These are phyloP conservation scores for Smutsia gigantea DNA, from an alignment of 2,797 vertebrate genomes.

Conservation along the genomic window DNA sequence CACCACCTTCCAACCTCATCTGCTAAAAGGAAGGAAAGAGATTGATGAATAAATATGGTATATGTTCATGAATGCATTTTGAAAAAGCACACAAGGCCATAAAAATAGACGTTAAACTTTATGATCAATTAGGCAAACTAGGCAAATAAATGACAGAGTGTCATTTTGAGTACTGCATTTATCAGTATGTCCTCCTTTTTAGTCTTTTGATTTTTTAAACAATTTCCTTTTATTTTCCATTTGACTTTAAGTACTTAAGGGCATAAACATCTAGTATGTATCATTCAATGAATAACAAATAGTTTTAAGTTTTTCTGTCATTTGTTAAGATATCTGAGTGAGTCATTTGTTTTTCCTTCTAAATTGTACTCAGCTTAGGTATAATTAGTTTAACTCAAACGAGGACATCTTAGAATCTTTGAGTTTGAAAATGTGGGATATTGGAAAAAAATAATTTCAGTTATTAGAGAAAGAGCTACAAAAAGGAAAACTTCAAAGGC, in stretches of 20 bases:
- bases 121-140: constrained; percentile 40
- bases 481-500: constrained; percentile 66
- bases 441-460: constrained; percentile 52
- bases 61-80: background rate
- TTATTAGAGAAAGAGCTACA: constrained; percentile 18
- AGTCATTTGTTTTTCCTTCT: background rate
- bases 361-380: background rate
- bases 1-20: background rate
- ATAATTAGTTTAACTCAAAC: constrained; percentile 23
- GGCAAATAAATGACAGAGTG: constrained; percentile 39
- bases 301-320: constrained; percentile 38
- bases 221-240: constrained; percentile 38
- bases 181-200: background rate
- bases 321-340: background rate
- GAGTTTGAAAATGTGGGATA: constrained; percentile 53
- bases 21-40: background rate
- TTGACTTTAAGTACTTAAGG: constrained; percentile 55
- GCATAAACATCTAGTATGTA: constrained; percentile 34
- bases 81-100: background rate
- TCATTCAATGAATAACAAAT: constrained; percentile 39
- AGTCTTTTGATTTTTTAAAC: constrained; percentile 33
- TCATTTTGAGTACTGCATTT: constrained; percentile 47
- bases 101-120: constrained; percentile 52
- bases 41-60: constrained; percentile 14
- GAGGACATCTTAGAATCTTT: constrained; percentile 45